phyloP scores from a whole-genome alignment of 2,888 invertebrate species.

The Boloria euphrosyne region DNA sequence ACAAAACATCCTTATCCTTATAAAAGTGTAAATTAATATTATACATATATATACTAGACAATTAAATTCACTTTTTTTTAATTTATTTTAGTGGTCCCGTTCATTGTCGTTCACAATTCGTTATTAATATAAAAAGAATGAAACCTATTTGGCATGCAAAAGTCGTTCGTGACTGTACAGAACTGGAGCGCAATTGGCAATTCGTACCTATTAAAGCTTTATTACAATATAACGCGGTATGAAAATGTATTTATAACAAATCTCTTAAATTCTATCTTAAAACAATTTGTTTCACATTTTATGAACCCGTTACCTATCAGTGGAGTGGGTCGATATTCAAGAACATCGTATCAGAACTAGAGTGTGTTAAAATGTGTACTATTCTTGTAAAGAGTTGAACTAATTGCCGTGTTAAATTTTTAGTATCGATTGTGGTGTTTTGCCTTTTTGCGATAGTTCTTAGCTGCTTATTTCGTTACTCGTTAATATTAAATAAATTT shows the following conservation, averaged over 20 bases:
- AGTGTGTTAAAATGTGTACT: constrained; percentile 13
- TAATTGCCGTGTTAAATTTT: constrained; percentile 10
- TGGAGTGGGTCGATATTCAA: constrained; percentile 11
- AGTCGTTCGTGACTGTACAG: constrained; percentile 26
- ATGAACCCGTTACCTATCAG: constrained; percentile 28
- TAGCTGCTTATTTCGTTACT: neutral
- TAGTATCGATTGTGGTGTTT: neutral
- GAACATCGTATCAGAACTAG: constrained; percentile 9
- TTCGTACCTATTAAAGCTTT: constrained; percentile 31
- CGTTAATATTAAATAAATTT: no score
- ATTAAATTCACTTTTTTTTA: neutral
- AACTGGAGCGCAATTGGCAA: constrained; percentile 36
- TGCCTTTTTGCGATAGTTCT: neutral
- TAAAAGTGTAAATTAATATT: no score
- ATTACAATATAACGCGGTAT: constrained; percentile 29
- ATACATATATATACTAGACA: no score
- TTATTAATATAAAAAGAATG: constrained; percentile 8
- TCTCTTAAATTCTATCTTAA: constrained; percentile 20
- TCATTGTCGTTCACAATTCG: neutral
- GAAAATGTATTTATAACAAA: constrained; percentile 25
- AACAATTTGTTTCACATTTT: constrained; percentile 35
- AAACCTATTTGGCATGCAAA: constrained; percentile 23
- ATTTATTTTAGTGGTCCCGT: neutral
- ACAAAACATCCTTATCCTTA: no score
- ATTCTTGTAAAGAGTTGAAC: constrained; percentile 17